Evolutionary conservation across 2,888 invertebrate genomes (phyloP).

Genomic region (Mayetiola destructor): DNA sequence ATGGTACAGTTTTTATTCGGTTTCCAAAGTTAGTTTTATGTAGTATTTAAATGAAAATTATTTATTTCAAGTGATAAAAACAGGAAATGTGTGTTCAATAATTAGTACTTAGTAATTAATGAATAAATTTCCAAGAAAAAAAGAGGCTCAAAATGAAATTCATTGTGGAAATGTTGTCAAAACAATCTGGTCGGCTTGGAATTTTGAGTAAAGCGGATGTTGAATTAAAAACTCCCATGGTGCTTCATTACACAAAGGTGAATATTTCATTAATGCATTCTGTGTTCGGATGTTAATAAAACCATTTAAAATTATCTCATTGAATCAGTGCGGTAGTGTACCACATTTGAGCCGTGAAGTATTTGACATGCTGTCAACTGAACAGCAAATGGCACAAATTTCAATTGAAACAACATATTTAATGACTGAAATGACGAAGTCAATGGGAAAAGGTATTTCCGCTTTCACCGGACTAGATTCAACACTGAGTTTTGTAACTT

Average conservation of each 20-base stretch:
- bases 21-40: neutral
- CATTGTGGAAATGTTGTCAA: constrained; percentile 41
- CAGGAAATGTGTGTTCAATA: no score
- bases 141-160: constrained; percentile 49
- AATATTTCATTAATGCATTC: constrained; percentile 14
- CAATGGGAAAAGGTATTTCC: constrained; percentile 48
- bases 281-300: neutral
- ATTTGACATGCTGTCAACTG: constrained; percentile 40
- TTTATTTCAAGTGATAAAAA: constrained; percentile 34
- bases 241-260: constrained; percentile 63
- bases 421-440: constrained; percentile 47
- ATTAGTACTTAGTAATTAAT: constrained; percentile 31
- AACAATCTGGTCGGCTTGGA: constrained; percentile 52
- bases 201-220: constrained; percentile 43
- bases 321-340: constrained; percentile 58
- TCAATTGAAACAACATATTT: constrained; percentile 54
- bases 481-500: constrained; percentile 35
- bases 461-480: constrained; percentile 52
- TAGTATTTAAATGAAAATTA: neutral
- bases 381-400: constrained; percentile 49
- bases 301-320: constrained; percentile 15
- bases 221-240: constrained; percentile 55
- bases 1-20: no score
- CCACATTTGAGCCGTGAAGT: constrained; percentile 71
- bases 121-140: neutral